Percentiles rank a stretch among this genome's conserved stretches.
phyloP scores from a whole-genome alignment of 2,797 vertebrate species.

The Ptychobarbus kaznakovi region DNA sequence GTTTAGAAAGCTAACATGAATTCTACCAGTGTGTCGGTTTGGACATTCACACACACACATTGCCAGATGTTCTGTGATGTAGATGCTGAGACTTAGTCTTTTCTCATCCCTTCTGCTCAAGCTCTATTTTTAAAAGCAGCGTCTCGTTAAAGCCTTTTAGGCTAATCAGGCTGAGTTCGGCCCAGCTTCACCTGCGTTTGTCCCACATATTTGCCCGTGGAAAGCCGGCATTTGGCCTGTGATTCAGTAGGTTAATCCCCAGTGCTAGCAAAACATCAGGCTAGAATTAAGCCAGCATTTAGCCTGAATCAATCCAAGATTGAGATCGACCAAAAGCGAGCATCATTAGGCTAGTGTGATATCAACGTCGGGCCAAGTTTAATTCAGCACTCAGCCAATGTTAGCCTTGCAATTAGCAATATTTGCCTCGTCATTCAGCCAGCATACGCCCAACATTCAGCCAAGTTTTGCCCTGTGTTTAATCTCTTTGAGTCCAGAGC shows the following conservation, averaged over 20 bases:
- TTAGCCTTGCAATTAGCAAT: conserved; percentile 26
- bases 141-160: conserved; percentile 50
- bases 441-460: conserved; percentile 18
- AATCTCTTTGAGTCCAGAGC: conserved; percentile 25
- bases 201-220: conserved; percentile 21
- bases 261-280: conserved; percentile 32
- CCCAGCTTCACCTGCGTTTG: conserved; percentile 31
- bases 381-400: conserved; percentile 7
- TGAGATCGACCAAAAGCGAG: conserved; percentile 18
- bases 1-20: conserved; percentile 26
- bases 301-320: conserved; percentile 27
- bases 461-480: conserved; percentile 19
- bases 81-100: conserved; percentile 32
- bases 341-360: conserved; percentile 4
- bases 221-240: conserved; percentile 27
- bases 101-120: conserved; percentile 43
- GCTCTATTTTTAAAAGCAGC: conserved; percentile 53
- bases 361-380: neutral
- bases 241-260: conserved; percentile 40
- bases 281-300: conserved; percentile 15
- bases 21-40: conserved; percentile 31
- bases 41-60: conserved; percentile 7
- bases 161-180: conserved; percentile 32
- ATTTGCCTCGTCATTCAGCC: conserved; percentile 9
- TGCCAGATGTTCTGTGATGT: conserved; percentile 42